Percentiles rank a stretch among this genome's conserved stretches.
phyloP scores from a whole-genome alignment of 2,888 invertebrate genomes.

The Lymantria monacha region DNA sequence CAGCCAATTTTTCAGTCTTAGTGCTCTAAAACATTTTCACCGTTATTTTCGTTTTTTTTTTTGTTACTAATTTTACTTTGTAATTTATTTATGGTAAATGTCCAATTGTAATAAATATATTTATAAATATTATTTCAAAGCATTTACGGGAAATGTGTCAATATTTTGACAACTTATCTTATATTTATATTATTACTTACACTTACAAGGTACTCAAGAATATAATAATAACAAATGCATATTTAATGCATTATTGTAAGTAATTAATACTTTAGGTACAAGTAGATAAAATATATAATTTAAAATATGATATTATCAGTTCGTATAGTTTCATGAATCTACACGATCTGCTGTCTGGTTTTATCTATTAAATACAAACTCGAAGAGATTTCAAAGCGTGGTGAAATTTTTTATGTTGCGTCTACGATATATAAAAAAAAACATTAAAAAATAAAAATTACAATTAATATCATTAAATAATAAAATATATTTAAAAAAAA shows the following conservation, averaged over 20 bases:
- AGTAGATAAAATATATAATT: constrained; percentile 10
- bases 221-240: constrained; percentile 8
- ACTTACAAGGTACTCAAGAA: constrained; percentile 8
- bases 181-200: constrained; percentile 4
- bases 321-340: not conserved
- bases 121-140: constrained; percentile 1
- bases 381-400: too few relatives aligned
- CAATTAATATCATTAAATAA: too few relatives aligned
- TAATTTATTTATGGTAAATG: constrained; percentile 49
- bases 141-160: not conserved
- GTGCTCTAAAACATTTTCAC: constrained; percentile 67
- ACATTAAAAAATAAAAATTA: too few relatives aligned
- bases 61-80: constrained; percentile 28
- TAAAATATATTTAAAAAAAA: too few relatives aligned
- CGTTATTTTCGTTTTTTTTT: constrained; percentile 41
- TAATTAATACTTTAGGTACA: constrained; percentile 13
- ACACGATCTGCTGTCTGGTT: too few relatives aligned
- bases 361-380: too few relatives aligned
- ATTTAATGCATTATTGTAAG: constrained; percentile 6
- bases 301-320: constrained; percentile 3
- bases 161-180: constrained; percentile 4
- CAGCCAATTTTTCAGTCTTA: constrained; percentile 78
- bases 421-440: too few relatives aligned
- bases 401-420: too few relatives aligned
- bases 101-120: constrained; percentile 39